Evolutionary conservation across 2,888 invertebrate species (phyloP), one percentile per base, ranked within the genome.

Genomic region (Drosophila histrio): DNA sequence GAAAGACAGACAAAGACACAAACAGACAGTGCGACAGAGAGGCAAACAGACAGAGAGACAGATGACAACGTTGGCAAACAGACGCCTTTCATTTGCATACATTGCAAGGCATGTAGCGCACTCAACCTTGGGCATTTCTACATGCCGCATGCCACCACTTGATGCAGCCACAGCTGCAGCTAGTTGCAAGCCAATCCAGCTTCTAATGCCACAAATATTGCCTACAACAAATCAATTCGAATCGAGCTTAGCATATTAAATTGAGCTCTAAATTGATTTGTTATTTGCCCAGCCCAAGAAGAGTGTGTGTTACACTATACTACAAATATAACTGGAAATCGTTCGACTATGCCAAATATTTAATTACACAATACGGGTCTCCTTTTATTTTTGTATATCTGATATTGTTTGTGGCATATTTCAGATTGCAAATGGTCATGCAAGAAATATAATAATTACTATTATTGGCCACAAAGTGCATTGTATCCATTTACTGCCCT

Each of bases 151-250:
- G 24, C 50, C 21, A n/a, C 13, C 39, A 41, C 22, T 17, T 34
- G 38, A 22, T 39, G 49, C 70, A 57, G 34, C 44, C 34, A 39
- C 59, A 47, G 38, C 43, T 57, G 38, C 53, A 53, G 43, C 13
- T 60, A 21, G 52, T 7, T 49, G 63, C 64, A 63, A 65, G 60
- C 53, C 62, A 57, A 62, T 32, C 49, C 56, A 65, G 26, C 52
- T 41, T 21, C 30, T 39, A 67, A 54, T 49, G 61, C 57, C 58
- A 39, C 68, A 74, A 87, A 81, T 86, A 68, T 62, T 63, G 64
- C 72, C 69, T 65, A 63, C 65, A 79, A 79, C 89, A 87, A 86
- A 87, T 85, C 83, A 79, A 83, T 87, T 87, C 67, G 60, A 52
- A 62, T 69, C 62, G 39, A 70, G 72, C 72, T 79, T 74, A 72